phyloP scores from a whole-genome alignment of 1,140 invertebrate species.

The Ips nitidus region DNA sequence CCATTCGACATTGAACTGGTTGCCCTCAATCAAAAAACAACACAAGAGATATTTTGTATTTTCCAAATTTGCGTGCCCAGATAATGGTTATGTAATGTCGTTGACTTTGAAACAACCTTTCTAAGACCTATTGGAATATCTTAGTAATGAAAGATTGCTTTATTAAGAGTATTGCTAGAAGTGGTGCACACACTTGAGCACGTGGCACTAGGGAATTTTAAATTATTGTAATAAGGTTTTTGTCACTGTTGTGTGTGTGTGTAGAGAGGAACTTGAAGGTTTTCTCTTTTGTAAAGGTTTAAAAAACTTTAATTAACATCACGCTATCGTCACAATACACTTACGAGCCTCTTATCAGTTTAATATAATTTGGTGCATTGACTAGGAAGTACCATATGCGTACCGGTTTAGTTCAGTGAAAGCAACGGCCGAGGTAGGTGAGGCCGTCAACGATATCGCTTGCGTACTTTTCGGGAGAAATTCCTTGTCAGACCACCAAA shows the following conservation, averaged over 20 bases:
- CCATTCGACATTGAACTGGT: constrained; percentile 28
- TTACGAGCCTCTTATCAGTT: constrained; percentile 2
- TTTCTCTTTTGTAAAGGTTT: no score
- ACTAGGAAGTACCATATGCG: constrained; percentile 20
- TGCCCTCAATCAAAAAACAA: not conserved
- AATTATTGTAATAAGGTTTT: no score
- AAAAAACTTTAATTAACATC: not conserved
- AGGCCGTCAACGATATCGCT: not conserved
- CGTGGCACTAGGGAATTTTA: no score
- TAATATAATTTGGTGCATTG: constrained; percentile 4
- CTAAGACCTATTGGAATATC: not conserved
- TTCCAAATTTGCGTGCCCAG: constrained; percentile 22
- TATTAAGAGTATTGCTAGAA: no score
- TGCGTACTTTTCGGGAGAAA: constrained; percentile 4
- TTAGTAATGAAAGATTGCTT: no score
- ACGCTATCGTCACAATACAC: constrained; percentile 27
- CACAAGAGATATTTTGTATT: constrained; percentile 1
- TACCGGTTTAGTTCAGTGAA: constrained; percentile 14
- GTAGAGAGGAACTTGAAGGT: no score
- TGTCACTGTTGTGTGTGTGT: no score
- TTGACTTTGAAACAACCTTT: constrained; percentile 31
- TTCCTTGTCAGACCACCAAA: not conserved
- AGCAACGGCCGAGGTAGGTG: not conserved
- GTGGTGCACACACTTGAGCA: no score
- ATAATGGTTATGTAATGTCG: constrained; percentile 14